phyloP scores from a whole-genome alignment of 2,113 vertebrate species.

The Melanerpes aurifrons region DNA sequence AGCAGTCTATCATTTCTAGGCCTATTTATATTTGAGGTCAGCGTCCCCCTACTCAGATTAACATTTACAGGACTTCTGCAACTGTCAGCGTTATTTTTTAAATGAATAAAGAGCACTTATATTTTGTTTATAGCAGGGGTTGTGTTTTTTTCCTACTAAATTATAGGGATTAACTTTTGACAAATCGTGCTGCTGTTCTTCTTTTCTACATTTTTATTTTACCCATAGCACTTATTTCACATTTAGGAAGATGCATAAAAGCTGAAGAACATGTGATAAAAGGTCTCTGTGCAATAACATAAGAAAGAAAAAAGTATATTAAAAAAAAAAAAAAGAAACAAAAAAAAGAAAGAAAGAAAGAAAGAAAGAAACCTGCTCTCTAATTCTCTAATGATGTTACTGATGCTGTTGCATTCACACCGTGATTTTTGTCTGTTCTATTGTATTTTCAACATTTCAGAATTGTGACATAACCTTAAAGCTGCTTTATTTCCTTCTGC shows the following conservation, averaged over 20 bases:
- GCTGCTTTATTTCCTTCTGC: constrained; percentile 87
- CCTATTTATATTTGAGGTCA: constrained; percentile 51
- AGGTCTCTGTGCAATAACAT: constrained; percentile 95
- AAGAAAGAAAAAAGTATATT: constrained; percentile 29
- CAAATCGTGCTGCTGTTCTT: constrained; percentile 84
- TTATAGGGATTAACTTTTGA: constrained; percentile 80
- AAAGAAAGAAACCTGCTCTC: constrained; percentile 54
- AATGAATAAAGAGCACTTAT: constrained; percentile 84
- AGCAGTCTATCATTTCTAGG: constrained; percentile 38
- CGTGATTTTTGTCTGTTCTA: constrained; percentile 62
- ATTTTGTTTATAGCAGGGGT: constrained; percentile 79
- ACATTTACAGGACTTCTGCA: constrained; percentile 65
- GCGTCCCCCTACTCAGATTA: constrained; percentile 37
- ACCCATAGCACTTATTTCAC: constrained; percentile 80
- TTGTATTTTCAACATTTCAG: constrained; percentile 85
- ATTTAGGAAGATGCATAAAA: constrained; percentile 72
- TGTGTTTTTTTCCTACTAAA: constrained; percentile 77
- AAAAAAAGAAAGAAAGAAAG: neutral
- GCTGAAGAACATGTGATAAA: constrained; percentile 82
- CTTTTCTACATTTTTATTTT: constrained; percentile 78
- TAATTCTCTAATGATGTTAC: constrained; percentile 68
- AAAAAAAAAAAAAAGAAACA: neutral
- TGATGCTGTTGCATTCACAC: constrained; percentile 66
- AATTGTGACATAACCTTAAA: constrained; percentile 87
- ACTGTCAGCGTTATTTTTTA: constrained; percentile 72